Percentiles rank a stretch among this genome's conserved stretches.
These are phyloP conservation scores for Mormyrops attenuatus DNA, from an alignment of 2,797 vertebrate genomes.

Conservation along the genomic window DNA sequence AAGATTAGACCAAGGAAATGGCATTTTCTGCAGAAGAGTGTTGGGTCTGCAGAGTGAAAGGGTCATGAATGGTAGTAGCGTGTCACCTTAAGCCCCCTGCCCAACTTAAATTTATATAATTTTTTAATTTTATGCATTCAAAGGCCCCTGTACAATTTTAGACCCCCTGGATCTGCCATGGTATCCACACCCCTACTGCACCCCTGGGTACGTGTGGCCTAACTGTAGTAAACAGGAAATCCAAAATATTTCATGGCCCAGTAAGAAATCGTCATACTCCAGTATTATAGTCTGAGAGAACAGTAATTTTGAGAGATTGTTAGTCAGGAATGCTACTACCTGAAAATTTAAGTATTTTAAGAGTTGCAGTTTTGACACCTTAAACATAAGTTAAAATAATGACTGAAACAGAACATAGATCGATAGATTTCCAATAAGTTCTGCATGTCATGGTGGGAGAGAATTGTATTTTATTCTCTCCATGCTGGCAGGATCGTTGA, in stretches of 20 bases:
- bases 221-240: not conserved
- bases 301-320: not conserved
- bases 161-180: not conserved
- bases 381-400: not conserved
- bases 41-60: not conserved
- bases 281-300: not conserved
- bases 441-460: not conserved
- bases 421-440: not conserved
- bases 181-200: not conserved
- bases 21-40: not conserved
- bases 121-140: not conserved
- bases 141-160: not conserved
- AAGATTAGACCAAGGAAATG: not conserved
- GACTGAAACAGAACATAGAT: not conserved
- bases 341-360: not conserved
- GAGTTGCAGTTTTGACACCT: not conserved
- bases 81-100: not conserved
- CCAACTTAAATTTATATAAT: not conserved
- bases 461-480: not conserved
- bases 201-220: not conserved
- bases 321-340: not conserved
- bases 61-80: not conserved
- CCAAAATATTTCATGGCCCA: not conserved
- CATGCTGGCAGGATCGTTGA: not conserved
- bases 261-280: not conserved